Base-by-base conservation (phyloP, 1,140 invertebrate species). In the Heliconius himera region DNA sequence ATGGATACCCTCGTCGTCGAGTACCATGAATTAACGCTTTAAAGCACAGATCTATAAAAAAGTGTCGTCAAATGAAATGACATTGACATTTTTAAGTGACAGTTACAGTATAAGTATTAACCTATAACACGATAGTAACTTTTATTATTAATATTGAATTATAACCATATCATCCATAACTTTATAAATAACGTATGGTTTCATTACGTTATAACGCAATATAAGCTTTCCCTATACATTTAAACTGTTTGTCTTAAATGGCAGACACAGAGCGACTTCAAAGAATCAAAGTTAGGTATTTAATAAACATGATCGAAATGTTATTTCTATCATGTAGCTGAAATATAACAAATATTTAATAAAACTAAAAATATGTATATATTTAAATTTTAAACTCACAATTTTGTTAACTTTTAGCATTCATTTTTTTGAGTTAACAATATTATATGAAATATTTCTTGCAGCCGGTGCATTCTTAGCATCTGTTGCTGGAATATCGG, bases 401-500 rank as follows among this genome's bases (percentile, higher is more conserved):
- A 41, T 41, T 41, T 41, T 41, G 8, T 41, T 41, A 41, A 41
- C 9, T 41, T 41, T 11, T 41, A 41, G 38, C 38, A 41, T 41
- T 41, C 2, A 41, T 11, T 41, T 41, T 41, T 41, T 41, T 49
- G 16, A 18, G 16, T 18, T 51, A 29, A 66, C 9, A 66, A 29
- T 9, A 56, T 60, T 22, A 22, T 60, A 60, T 29, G 22, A 66
- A 29, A 66, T 66, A 26, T 66, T 66, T 84, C 76, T 95, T 95
- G 73, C 89, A 98, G 97, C 96, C 88, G 96, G 95, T 70, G 92
- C 97, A 71, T 98, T 99, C 91, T 89, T 99, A 38, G 95, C 96
- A 1, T 94, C 96, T 38, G 95, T 99, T 18, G 96, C 97, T 70
- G 97, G 98, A 66, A 94, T 98, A 41, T 98, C 98, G 5, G 96